These are phyloP conservation scores for Dione juno DNA, from an alignment of 2,888 invertebrate species.

Conservation along the genomic window DNA sequence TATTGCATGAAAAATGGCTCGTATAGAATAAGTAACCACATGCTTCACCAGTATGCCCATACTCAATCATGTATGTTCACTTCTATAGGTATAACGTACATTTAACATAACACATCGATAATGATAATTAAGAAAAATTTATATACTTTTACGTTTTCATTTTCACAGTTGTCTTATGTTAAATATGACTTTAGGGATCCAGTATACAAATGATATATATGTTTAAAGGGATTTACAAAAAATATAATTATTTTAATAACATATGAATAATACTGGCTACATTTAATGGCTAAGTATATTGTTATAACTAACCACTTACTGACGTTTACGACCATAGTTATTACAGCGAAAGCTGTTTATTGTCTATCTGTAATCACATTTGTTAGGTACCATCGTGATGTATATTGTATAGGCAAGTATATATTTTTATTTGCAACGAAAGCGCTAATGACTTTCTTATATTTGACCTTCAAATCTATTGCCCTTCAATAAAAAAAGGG, in stretches of 20 bases:
- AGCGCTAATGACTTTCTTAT: neutral
- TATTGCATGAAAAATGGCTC: constrained; percentile 76
- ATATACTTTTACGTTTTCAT: neutral
- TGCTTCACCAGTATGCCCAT: constrained; percentile 65
- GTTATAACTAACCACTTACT: neutral
- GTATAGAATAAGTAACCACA: constrained; percentile 70
- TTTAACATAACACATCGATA: constrained; percentile 33
- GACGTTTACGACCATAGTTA: constrained; percentile 15
- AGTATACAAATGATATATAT: neutral
- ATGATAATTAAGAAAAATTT: neutral
- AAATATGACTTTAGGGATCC: constrained; percentile 11
- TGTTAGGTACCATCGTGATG: neutral
- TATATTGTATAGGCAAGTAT: constrained; percentile 8
- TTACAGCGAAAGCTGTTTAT: constrained; percentile 17
- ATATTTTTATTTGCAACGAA: neutral
- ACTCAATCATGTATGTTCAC: constrained; percentile 71
- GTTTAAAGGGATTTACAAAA: neutral
- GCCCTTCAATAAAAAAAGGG: neutral
- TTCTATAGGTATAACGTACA: constrained; percentile 19
- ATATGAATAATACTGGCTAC: no score
- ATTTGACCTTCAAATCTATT: neutral
- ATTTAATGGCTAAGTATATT: neutral
- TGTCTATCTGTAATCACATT: constrained; percentile 7
- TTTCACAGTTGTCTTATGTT: constrained; percentile 28
- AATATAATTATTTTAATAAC: neutral